phyloP scores from a whole-genome alignment of 2,888 invertebrate species.

The Vanessa cardui region DNA sequence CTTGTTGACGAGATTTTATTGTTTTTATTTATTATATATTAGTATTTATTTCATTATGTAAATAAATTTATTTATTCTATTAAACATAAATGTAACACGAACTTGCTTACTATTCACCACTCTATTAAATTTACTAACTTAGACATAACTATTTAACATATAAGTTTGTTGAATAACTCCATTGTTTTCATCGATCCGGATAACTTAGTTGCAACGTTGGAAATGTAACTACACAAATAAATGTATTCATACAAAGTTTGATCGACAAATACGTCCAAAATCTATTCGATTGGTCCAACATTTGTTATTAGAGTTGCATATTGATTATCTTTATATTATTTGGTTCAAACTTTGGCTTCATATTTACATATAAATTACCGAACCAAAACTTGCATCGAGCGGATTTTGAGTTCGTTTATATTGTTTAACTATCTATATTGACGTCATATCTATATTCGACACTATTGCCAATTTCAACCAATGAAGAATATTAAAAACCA shows the following conservation, averaged over 20 bases:
- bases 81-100: no score
- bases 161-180: slow-evolving; percentile 31
- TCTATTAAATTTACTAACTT: slow-evolving; percentile 12
- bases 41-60: no score
- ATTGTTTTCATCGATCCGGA: slow-evolving; percentile 30
- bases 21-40: no score
- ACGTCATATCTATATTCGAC: no score
- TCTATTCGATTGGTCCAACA: slow-evolving; percentile 7
- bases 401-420: no score
- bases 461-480: no score
- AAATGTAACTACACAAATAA: slow-evolving; percentile 13
- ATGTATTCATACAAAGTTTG: slow-evolving; percentile 17
- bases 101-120: slow-evolving; percentile 7
- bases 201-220: slow-evolving; percentile 29
- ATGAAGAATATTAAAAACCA: no score
- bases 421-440: no score
- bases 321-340: background rate
- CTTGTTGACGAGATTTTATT: no score
- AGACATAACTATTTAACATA: slow-evolving; percentile 23
- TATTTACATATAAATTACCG: background rate
- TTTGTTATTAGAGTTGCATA: slow-evolving; percentile 14
- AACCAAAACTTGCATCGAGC: no score
- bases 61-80: no score
- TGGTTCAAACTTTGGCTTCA: background rate
- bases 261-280: slow-evolving; percentile 19